phyloP scores from a whole-genome alignment of 2,888 invertebrate species.

The Zhuqinia jingwanae region DNA sequence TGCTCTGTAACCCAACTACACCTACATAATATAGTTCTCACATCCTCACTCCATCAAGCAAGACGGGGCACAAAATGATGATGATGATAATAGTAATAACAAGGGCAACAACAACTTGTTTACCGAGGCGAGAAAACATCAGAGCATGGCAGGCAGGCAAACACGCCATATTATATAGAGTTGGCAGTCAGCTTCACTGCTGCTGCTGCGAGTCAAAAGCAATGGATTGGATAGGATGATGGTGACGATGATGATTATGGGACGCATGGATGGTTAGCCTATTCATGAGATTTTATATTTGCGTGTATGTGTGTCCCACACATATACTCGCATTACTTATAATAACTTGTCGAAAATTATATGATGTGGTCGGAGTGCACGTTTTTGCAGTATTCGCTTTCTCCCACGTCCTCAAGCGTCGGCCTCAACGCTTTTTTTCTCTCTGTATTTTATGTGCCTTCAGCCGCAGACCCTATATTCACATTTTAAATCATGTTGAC shows the following conservation, averaged over 20 bases:
- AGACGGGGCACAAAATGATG: not conserved
- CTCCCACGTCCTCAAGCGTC: no score
- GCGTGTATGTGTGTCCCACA: not conserved
- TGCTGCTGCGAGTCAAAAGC: slow-evolving; percentile 19
- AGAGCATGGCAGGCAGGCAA: not conserved
- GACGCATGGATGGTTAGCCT: slow-evolving; percentile 42
- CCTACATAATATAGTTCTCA: not conserved
- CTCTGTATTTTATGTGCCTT: not conserved
- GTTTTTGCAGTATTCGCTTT: no score
- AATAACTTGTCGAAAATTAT: no score
- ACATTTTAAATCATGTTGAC: no score
- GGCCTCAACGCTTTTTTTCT: not conserved
- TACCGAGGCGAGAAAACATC: slow-evolving; percentile 49
- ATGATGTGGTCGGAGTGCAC: no score
- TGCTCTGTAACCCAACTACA: slow-evolving; percentile 45
- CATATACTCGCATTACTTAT: not conserved
- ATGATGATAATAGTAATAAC: slow-evolving; percentile 29
- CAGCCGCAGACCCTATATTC: not conserved
- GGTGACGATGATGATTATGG: not conserved
- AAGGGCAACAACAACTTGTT: slow-evolving; percentile 61
- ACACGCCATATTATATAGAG: no score
- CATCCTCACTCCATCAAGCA: slow-evolving; percentile 2
- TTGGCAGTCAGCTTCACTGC: not conserved
- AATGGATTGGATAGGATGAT: slow-evolving; percentile 47
- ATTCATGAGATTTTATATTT: slow-evolving; percentile 9